phyloP scores from a whole-genome alignment of 2,797 vertebrate genomes.

The Dicrostonyx torquatus region DNA sequence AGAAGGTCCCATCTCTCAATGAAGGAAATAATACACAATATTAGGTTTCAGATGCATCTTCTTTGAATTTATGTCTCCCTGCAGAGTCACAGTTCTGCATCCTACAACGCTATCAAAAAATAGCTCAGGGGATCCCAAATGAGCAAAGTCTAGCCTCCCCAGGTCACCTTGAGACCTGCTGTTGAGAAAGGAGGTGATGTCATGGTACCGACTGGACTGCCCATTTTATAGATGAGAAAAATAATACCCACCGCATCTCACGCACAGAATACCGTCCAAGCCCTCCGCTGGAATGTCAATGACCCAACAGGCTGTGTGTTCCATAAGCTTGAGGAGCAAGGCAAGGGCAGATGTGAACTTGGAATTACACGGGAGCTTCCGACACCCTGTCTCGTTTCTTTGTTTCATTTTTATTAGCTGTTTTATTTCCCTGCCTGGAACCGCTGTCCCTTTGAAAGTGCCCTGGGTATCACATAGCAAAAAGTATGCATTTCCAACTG shows the following conservation, averaged over 20 bases:
- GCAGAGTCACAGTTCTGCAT: rapidly evolving
- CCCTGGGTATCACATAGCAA: slow-evolving; percentile 65
- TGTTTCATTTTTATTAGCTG: not conserved
- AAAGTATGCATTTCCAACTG: slow-evolving; percentile 65
- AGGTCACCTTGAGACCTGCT: not conserved
- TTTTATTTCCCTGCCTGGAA: not conserved
- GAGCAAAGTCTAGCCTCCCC: not conserved
- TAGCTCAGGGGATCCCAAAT: rapidly evolving
- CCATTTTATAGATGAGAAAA: not conserved
- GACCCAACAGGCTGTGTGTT: not conserved
- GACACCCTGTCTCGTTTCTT: slow-evolving; percentile 18
- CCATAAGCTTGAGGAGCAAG: not conserved
- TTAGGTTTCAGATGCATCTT: not conserved
- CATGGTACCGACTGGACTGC: not conserved
- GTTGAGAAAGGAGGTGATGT: not conserved
- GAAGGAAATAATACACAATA: not conserved
- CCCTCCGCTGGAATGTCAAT: slow-evolving; percentile 4
- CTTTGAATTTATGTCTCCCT: no score
- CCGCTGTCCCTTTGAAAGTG: slow-evolving; percentile 68
- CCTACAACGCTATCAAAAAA: not conserved
- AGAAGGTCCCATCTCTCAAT: not conserved
- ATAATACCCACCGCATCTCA: not conserved
- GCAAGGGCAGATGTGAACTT: slow-evolving; percentile 26
- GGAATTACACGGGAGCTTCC: slow-evolving; percentile 43
- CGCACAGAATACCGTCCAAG: not conserved